phyloP scores from a whole-genome alignment of 2,888 invertebrate species.

The Colostygia pectinataria region DNA sequence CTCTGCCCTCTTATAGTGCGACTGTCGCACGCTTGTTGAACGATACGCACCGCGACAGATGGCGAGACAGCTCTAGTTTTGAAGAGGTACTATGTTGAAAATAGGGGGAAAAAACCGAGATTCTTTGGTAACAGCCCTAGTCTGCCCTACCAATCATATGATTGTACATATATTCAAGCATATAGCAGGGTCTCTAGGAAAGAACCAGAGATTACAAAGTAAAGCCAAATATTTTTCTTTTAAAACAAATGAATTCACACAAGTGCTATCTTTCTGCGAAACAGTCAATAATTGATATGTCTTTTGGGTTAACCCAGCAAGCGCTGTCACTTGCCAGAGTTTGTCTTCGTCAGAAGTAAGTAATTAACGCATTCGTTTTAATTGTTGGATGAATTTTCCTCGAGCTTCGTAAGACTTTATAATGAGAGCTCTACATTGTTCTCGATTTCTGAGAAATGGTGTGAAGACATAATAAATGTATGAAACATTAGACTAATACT shows the following conservation, averaged over 20 bases:
- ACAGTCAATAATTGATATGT: constrained; percentile 9
- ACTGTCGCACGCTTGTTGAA: constrained; percentile 42
- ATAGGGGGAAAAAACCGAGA: too few species aligned
- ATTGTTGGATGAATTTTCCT: constrained; percentile 41
- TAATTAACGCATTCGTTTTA: constrained; percentile 26
- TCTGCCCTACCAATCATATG: too few species aligned
- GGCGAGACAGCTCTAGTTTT: constrained; percentile 25
- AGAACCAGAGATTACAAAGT: too few species aligned
- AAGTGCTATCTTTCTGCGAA: constrained; percentile 14
- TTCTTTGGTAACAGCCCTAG: too few species aligned
- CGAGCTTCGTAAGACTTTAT: constrained; percentile 35
- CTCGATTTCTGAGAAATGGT: constrained; percentile 28
- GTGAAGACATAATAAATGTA: constrained; percentile 17
- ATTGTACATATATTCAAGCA: too few species aligned
- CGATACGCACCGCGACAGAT: constrained; percentile 39
- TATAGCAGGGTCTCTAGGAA: too few species aligned
- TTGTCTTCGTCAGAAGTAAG: constrained; percentile 29
- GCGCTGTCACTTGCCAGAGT: constrained; percentile 37
- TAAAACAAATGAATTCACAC: neutral
- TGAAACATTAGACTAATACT: constrained; percentile 44
- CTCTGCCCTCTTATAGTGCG: constrained; percentile 42
- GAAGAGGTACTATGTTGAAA: neutral
- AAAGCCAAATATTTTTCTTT: too few species aligned
- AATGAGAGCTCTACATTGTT: constrained; percentile 29
- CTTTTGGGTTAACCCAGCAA: constrained; percentile 44